These are phyloP conservation scores for Thecophora atra DNA, from an alignment of 2,888 invertebrate genomes.

Conservation along the genomic window DNA sequence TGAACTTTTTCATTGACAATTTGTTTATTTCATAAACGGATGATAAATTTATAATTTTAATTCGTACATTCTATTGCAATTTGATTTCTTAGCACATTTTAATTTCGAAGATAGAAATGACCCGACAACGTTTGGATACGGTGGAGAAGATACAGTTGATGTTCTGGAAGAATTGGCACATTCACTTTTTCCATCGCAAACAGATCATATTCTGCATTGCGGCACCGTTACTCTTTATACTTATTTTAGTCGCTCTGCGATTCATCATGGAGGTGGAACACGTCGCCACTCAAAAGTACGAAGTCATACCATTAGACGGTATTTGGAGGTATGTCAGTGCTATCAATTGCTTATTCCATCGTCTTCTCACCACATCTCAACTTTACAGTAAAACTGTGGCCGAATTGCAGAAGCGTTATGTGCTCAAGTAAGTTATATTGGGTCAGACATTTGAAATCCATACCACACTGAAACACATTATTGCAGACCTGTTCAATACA, in stretches of 20 bases:
- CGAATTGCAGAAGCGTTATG: neutral
- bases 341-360: neutral
- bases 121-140: neutral
- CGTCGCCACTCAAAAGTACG: neutral
- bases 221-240: constrained; percentile 9
- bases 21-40: no score
- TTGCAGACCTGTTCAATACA: constrained; percentile 12
- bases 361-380: no score
- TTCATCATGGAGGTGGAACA: neutral
- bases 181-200: neutral
- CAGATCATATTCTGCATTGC: neutral
- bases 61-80: no score
- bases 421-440: neutral
- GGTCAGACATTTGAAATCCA: neutral
- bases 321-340: constrained; percentile 17
- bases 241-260: neutral
- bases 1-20: no score
- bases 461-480: neutral
- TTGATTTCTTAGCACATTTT: no score
- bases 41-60: no score
- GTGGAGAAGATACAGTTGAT: constrained; percentile 7
- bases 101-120: neutral
- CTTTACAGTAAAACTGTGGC: neutral
- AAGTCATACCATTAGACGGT: neutral
- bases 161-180: constrained; percentile 25